Evolutionary conservation across 2,888 invertebrate species (phyloP).

Genomic region (Mamestra brassicae): DNA sequence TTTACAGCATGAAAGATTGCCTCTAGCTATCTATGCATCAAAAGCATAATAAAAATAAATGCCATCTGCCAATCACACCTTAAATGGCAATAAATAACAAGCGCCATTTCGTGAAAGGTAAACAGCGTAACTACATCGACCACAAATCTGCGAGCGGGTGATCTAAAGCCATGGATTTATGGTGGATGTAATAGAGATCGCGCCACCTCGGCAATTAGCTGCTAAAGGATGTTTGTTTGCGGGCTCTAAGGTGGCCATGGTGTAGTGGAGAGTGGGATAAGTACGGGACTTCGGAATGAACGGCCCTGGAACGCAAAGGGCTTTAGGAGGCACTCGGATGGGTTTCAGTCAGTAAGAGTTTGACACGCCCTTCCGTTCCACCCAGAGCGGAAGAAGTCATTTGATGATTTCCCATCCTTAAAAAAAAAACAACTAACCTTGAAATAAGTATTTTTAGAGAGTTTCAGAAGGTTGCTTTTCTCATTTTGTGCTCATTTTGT

Average conservation of each 20-base stretch:
- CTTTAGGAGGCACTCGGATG: too few species aligned
- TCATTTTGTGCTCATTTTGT: too few species aligned
- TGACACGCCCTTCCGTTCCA: too few species aligned
- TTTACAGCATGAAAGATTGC: neutral
- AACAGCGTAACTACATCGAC: conserved; percentile 27
- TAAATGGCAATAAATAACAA: conserved; percentile 29
- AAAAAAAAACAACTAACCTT: too few species aligned
- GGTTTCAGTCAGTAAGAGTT: too few species aligned
- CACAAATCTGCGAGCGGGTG: conserved; percentile 65
- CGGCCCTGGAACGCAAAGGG: too few species aligned
- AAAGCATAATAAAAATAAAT: neutral
- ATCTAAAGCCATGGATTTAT: conserved; percentile 75
- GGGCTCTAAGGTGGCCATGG: conserved; percentile 70
- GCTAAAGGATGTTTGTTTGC: conserved; percentile 85
- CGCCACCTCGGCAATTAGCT: conserved; percentile 86
- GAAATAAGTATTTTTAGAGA: too few species aligned
- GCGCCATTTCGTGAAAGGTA: conserved; percentile 19
- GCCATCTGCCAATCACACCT: neutral
- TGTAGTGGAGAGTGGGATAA: conserved; percentile 17
- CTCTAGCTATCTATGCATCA: neutral
- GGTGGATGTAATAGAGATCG: conserved; percentile 76
- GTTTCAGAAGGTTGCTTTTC: too few species aligned
- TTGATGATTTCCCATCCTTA: too few species aligned
- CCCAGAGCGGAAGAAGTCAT: too few species aligned
- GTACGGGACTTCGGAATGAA: neutral